Evolutionary conservation across 1,140 invertebrate species (phyloP).

Genomic region (Euglossa dilemma): DNA sequence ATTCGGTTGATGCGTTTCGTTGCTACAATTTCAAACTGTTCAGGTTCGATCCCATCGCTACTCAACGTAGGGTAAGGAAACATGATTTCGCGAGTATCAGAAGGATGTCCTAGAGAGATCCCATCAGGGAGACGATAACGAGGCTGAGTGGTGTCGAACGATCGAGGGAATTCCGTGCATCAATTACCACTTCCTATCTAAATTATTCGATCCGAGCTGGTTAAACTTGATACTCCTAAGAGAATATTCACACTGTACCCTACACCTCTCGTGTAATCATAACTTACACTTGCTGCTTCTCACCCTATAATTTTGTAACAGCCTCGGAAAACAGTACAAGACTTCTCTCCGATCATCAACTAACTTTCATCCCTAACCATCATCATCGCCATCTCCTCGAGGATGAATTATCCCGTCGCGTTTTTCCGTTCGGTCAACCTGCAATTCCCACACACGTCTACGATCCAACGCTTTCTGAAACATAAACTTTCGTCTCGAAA

Average conservation of each 20-base stretch:
- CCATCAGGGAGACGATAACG: conserved; percentile 43
- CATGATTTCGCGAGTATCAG: conserved; percentile 61
- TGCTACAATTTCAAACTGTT: not conserved
- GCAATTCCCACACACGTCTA: too few relatives aligned
- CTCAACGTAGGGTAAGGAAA: conserved; percentile 58
- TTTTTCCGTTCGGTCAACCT: too few relatives aligned
- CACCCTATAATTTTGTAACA: too few relatives aligned
- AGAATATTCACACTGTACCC: not conserved
- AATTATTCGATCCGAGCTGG: conserved; percentile 5
- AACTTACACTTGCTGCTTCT: not conserved
- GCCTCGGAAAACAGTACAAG: not conserved
- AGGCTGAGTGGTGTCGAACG: conserved; percentile 33
- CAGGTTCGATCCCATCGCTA: not conserved
- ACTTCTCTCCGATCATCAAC: not conserved
- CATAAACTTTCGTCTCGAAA: too few relatives aligned
- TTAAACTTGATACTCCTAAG: not conserved
- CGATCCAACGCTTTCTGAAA: too few relatives aligned
- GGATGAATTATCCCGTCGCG: too few relatives aligned
- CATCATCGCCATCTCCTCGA: too few relatives aligned
- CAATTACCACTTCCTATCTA: conserved; percentile 6
- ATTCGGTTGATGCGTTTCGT: too few relatives aligned
- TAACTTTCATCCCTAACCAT: too few relatives aligned
- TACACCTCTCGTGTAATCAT: not conserved
- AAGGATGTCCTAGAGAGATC: conserved; percentile 60
- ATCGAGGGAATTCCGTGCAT: conserved; percentile 30